These are phyloP conservation scores for Anguilla rostrata DNA, from an alignment of 2,113 vertebrate genomes.

Conservation along the genomic window DNA sequence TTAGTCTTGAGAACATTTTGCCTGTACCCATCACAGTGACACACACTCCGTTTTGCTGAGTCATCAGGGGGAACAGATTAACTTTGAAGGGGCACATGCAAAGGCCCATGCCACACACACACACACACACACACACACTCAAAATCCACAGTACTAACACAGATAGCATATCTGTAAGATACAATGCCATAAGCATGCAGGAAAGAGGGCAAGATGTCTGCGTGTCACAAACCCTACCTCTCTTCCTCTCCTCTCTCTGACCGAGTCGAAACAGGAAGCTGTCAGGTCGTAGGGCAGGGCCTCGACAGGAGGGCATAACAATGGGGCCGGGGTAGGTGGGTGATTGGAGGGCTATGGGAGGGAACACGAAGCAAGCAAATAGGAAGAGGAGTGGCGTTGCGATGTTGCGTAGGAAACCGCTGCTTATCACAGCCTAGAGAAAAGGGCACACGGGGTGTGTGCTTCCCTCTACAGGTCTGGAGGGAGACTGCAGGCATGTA, in stretches of 20 bases:
- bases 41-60: background rate
- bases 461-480: slow-evolving; percentile 3
- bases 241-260: slow-evolving; percentile 81
- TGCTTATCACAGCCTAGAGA: background rate
- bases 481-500: background rate
- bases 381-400: background rate
- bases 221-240: slow-evolving; percentile 69
- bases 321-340: slow-evolving; percentile 74
- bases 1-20: background rate
- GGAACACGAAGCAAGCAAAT: background rate
- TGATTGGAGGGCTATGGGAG: slow-evolving; percentile 79
- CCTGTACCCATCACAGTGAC: background rate
- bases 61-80: background rate
- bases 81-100: background rate
- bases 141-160: background rate
- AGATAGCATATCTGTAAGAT: background rate
- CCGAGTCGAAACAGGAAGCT: slow-evolving; percentile 87
- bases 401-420: background rate
- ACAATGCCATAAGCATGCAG: background rate
- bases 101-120: background rate
- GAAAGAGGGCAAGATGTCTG: background rate
- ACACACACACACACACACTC: background rate
- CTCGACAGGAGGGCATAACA: slow-evolving; percentile 69
- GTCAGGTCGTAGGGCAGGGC: slow-evolving; percentile 77
- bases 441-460: background rate